Evolutionary conservation across 2,113 vertebrate genomes (phyloP).

Genomic region (Hymenochirus boettgeri): DNA sequence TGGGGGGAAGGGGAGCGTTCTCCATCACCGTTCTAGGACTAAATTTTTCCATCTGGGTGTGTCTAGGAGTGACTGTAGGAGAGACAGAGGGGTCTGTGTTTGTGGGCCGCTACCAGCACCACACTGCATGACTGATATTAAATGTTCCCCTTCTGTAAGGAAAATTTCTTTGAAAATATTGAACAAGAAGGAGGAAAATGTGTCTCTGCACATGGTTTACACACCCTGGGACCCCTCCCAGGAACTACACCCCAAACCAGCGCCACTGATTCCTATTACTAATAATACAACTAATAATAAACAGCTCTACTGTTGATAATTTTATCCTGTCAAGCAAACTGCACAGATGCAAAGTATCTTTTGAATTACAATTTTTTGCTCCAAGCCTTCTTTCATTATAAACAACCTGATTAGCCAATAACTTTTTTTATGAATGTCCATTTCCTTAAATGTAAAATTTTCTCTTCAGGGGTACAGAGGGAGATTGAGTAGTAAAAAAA

Average conservation of each 20-base stretch:
- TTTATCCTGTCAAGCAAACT: no score
- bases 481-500: no score
- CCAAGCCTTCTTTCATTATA: no score
- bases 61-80: conserved; percentile 16
- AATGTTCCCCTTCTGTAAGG: conserved; percentile 37
- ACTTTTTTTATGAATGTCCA: no score
- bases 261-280: no score
- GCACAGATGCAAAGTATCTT: no score
- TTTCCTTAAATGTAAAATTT: no score
- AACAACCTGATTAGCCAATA: no score
- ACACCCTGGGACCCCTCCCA: conserved; percentile 30
- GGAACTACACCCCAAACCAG: conserved; percentile 2
- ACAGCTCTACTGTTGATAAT: no score
- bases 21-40: conserved; percentile 4
- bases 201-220: conserved; percentile 22
- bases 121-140: conserved; percentile 26
- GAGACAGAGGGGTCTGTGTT: conserved; percentile 40
- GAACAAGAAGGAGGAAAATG: conserved; percentile 1
- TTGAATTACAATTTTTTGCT: no score
- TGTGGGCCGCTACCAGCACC: conserved; percentile 4
- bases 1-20: conserved; percentile 4
- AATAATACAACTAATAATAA: no score
- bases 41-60: conserved; percentile 41
- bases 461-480: no score
- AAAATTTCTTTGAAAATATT: conserved; percentile 22